These are phyloP conservation scores for Cyanoliseus patagonus DNA, from an alignment of 2,113 vertebrate genomes.

Conservation along the genomic window DNA sequence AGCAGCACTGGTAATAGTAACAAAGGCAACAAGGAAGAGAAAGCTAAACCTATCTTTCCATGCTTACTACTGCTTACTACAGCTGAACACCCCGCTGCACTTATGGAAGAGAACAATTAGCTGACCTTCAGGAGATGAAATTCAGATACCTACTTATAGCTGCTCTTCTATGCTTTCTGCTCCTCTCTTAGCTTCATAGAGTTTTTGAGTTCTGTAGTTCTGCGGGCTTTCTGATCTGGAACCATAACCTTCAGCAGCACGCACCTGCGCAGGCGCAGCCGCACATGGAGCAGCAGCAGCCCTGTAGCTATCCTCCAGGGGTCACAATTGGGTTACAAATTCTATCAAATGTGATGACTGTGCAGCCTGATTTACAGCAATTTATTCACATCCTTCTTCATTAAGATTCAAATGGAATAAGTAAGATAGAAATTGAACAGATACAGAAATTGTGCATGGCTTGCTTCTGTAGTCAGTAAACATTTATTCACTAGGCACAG, in stretches of 20 bases:
- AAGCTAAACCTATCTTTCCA: neutral
- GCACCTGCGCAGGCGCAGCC: neutral
- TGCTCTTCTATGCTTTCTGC: neutral
- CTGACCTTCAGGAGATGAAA: neutral
- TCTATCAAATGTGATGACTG: slow-evolving; percentile 21
- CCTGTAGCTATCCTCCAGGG: slow-evolving; percentile 75
- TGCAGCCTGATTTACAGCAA: slow-evolving; percentile 62
- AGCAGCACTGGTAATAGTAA: neutral
- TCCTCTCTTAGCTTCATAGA: neutral
- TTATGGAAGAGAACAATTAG: neutral
- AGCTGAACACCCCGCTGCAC: neutral
- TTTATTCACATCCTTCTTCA: slow-evolving; percentile 76
- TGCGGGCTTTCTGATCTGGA: neutral
- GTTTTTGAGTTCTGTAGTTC: neutral
- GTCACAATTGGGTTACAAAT: slow-evolving; percentile 80
- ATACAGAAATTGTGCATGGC: slow-evolving; percentile 71
- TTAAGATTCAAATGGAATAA: slow-evolving; percentile 79
- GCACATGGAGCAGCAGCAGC: neutral
- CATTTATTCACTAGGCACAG: slow-evolving; percentile 75
- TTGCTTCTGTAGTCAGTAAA: slow-evolving; percentile 75
- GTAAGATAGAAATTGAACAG: slow-evolving; percentile 76
- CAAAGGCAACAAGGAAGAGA: neutral
- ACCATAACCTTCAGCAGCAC: neutral
- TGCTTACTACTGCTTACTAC: neutral
- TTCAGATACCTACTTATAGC: neutral